Percentiles rank a stretch among this genome's conserved stretches.
phyloP scores from a whole-genome alignment of 2,113 vertebrate genomes.

The Tragelaphus strepsiceros region DNA sequence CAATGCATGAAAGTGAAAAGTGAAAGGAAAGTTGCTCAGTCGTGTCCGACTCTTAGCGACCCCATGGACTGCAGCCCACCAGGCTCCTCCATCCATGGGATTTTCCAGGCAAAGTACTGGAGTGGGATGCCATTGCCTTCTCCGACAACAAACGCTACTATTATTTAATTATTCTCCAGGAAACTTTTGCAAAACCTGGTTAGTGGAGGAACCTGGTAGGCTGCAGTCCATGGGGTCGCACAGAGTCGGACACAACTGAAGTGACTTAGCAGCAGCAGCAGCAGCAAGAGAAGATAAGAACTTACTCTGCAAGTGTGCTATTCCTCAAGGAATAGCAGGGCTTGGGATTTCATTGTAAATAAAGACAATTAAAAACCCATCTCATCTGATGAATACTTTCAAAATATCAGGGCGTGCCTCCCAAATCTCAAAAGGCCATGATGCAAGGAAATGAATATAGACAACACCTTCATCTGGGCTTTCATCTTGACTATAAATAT shows the following conservation, averaged over 20 bases:
- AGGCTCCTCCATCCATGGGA: too few relatives aligned
- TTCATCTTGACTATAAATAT: neutral
- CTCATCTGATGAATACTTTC: neutral
- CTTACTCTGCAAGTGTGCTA: neutral
- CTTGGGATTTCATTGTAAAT: neutral
- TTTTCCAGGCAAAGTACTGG: too few relatives aligned
- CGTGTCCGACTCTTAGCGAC: too few relatives aligned
- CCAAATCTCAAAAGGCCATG: neutral
- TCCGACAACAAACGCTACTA: neutral
- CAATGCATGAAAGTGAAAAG: too few relatives aligned
- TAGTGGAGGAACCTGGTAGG: too few relatives aligned
- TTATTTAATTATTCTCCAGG: conserved; percentile 13
- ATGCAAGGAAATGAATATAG: neutral
- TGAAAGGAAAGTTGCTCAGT: too few relatives aligned
- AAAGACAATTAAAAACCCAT: neutral
- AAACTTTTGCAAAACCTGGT: neutral
- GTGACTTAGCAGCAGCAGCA: too few relatives aligned
- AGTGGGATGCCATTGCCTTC: too few relatives aligned
- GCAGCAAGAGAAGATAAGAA: neutral
- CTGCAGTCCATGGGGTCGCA: too few relatives aligned
- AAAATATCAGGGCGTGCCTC: neutral
- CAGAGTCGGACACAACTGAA: too few relatives aligned
- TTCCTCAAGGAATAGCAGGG: neutral
- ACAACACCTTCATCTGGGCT: neutral
- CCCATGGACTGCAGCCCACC: too few relatives aligned